Conservation (phyloP, 2,888 invertebrate genomes). For the Bombylius discolor region DNA sequence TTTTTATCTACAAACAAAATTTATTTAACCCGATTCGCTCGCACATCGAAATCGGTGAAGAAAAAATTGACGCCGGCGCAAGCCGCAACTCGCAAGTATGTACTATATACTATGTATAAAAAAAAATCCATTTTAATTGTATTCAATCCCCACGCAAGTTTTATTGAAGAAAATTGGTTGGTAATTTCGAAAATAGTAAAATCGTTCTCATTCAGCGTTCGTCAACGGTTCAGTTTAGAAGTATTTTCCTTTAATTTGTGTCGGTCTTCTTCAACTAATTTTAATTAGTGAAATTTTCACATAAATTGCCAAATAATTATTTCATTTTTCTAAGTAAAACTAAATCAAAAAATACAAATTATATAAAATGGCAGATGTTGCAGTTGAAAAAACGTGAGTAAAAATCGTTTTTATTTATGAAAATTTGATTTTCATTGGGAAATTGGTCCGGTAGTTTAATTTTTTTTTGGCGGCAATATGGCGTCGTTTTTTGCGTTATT, state of each 20-base stretch:
- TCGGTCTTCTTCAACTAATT: neutral
- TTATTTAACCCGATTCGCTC: too few species aligned
- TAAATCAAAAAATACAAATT: conserved; percentile 11
- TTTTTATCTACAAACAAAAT: too few species aligned
- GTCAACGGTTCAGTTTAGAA: conserved; percentile 28
- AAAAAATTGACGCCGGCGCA: too few species aligned
- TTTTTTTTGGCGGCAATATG: conserved; percentile 22
- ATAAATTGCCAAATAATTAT: neutral
- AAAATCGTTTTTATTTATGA: conserved; percentile 6
- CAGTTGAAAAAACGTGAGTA: conserved; percentile 38
- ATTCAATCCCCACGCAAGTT: too few species aligned
- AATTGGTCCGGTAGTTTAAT: conserved; percentile 6
- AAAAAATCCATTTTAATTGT: too few species aligned
- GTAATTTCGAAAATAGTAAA: conserved; percentile 14
- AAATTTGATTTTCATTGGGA: neutral
- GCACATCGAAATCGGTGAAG: too few species aligned
- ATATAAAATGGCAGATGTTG: conserved; percentile 37
- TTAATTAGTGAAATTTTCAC: neutral
- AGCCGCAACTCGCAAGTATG: too few species aligned
- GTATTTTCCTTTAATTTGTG: conserved; percentile 12
- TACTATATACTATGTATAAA: too few species aligned
- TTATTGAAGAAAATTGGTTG: conserved; percentile 2
- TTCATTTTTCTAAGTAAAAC: conserved; percentile 3
- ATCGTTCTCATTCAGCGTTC: conserved; percentile 35
- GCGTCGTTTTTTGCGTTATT: conserved; percentile 16